Evolutionary conservation across 2,113 vertebrate genomes (phyloP), one percentile per base, ranked within the genome.

Genomic region (Kryptolebias marmoratus): DNA sequence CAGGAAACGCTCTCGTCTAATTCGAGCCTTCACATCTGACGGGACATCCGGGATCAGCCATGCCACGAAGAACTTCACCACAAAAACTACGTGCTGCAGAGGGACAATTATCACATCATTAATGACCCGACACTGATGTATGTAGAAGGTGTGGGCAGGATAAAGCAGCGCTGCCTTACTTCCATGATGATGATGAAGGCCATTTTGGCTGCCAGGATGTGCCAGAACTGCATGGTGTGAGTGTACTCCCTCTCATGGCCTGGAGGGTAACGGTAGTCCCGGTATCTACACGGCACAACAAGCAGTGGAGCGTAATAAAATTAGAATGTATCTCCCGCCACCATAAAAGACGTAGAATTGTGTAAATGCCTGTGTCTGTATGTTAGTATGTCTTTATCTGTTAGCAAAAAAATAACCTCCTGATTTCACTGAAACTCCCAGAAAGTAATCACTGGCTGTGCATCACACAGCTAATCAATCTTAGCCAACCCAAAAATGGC

Each of bases 171-270:
- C 28, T 50, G 39, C 59, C 80, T 85, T 94, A 98, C 98, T 91
- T 99, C 98, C 95, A 98, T 97, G 77, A 95, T 95, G 52, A 99
- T 98, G 36, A 99, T 98, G 77, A 99, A 99, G 42, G 96, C 96
- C 94, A 99, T 93, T 86, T 97, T 99, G 61, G 97, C 98, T 63
- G 98, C 98, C 32, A 98, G 94, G 65, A 98, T 96, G 47, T 99
- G 97, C 98, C 98, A 98, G 89, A 95, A 98, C 84, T 98, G 95
- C 95, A 97, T 97, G 22, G 80, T 95, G 81, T 95, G 96, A 0
- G 2, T 18, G 50, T 98, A 98, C 47, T 84, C 91, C 13, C 30
- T 83, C 49, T 90, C 61, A 1, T 98, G 94, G 42, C 94, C 94
- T 0, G 97, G 95, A 62, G 97, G 96, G 49, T 96, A 93, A 32